Evolutionary conservation across 2,888 invertebrate species (phyloP), one percentile per base, ranked within the genome.

Genomic region (Rhamphomyia laevipes): DNA sequence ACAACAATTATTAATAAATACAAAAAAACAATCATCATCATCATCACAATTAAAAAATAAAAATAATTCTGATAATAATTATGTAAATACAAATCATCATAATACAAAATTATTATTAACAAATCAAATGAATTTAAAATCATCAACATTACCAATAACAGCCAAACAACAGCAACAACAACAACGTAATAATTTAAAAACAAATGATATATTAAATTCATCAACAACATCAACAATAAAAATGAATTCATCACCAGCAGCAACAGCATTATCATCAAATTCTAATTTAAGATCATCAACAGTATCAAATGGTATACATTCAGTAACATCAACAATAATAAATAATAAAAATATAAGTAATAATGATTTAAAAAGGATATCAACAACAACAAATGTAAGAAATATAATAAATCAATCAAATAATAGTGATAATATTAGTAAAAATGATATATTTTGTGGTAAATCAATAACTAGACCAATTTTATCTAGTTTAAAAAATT

Each of bases 281-380:
- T n/a, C 23, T 27, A 27, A 9, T 27, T 9, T 27, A 27, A 27
- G 23, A 27, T 27, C 23, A 27, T 27, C 23, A 27, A 27, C 23
- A 27, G 23, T 27, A 37, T 47, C 37, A 43, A 43, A 23, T 7
- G 10, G 21, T 35, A 27, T 27, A 37, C 16, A 40, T 13, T 4
- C 38, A 15, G 40, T 30, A 18, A 53, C 53, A 56, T 57, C 52
- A 59, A 57, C 51, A 58, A 55, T 38, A 57, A 53, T 33, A 58
- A 57, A 41, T 52, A 56, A 27, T 55, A 49, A 40, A 55, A 54
- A 45, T 53, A 45, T 38, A 52, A 57, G 4, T 41, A 46, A 3
- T 12, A 16, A 12, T 27, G 23, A 27, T 27, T 27, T 7, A 27
- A 27, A 27, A 27, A 4, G 23, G 23, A 27, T 27, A 7, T 27